Evolutionary conservation across 2,797 vertebrate genomes (phyloP).

Genomic region (Sphaeramia orbicularis): DNA sequence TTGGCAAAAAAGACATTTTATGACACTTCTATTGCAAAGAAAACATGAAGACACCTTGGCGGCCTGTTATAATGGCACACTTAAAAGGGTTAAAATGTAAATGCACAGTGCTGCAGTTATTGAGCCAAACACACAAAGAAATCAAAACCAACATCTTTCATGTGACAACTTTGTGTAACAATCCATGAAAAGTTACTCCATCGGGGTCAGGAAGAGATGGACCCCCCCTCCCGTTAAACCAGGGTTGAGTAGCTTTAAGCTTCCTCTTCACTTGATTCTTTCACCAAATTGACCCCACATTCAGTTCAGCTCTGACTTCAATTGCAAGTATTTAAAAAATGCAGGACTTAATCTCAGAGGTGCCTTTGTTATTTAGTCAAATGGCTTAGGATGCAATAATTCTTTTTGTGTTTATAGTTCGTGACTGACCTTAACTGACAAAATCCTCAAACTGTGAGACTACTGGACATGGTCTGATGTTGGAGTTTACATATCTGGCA

Average conservation of each 20-base stretch:
- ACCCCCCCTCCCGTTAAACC: constrained; percentile 34
- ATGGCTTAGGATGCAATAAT: not conserved
- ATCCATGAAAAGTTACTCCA: constrained; percentile 25
- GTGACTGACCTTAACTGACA: not conserved
- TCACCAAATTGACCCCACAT: not conserved
- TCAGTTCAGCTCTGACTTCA: constrained; percentile 2
- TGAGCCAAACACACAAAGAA: too few relatives aligned
- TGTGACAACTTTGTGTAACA: constrained; percentile 15
- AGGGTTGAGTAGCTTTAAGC: constrained; percentile 1
- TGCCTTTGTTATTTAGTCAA: constrained; percentile 1
- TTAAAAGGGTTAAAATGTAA: too few relatives aligned
- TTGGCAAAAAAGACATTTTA: too few relatives aligned
- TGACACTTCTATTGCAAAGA: too few relatives aligned
- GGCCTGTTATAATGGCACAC: too few relatives aligned
- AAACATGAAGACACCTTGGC: too few relatives aligned
- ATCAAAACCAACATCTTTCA: constrained; percentile 10
- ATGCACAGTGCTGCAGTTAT: too few relatives aligned
- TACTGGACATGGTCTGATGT: constrained; percentile 1
- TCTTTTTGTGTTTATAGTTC: constrained; percentile 20
- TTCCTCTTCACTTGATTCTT: constrained; percentile 18
- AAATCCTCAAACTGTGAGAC: constrained; percentile 9
- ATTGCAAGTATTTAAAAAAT: constrained; percentile 14
- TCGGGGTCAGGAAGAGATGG: constrained; percentile 36
- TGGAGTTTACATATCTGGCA: constrained; percentile 38
- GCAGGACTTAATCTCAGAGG: not conserved